Conservation (phyloP, 1,140 invertebrate genomes). For the Anagrus nilaparvatae region DNA sequence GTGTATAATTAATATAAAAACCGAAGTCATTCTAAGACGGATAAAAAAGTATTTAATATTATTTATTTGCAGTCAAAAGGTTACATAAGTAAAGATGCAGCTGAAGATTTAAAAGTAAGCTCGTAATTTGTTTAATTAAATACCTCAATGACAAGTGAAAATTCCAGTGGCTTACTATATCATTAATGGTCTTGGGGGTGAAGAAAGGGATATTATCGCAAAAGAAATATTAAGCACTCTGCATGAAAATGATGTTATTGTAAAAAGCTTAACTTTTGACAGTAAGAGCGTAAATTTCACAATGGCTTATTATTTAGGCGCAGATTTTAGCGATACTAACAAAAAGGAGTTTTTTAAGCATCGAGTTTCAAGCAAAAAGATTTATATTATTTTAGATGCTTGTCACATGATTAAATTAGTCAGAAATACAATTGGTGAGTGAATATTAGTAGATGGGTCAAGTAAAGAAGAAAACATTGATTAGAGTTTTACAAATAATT, state of each 20-base stretch:
- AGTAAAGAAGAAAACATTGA: slow-evolving; percentile 12
- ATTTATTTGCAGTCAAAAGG: too few species aligned
- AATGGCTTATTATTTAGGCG: slow-evolving; percentile 16
- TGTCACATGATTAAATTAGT: slow-evolving; percentile 35
- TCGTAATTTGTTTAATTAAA: too few species aligned
- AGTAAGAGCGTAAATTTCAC: slow-evolving; percentile 10
- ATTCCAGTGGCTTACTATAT: not conserved
- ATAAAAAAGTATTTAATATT: too few species aligned
- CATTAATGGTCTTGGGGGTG: not conserved
- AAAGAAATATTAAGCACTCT: not conserved
- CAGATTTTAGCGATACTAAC: slow-evolving; percentile 15
- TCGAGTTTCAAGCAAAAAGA: slow-evolving; percentile 17
- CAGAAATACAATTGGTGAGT: slow-evolving; percentile 24
- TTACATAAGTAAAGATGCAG: too few species aligned
- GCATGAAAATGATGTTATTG: slow-evolving; percentile 13
- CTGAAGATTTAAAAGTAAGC: too few species aligned
- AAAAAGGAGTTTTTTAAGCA: slow-evolving; percentile 27
- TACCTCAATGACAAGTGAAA: slow-evolving; percentile 2
- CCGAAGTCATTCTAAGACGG: too few species aligned
- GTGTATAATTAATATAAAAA: too few species aligned
- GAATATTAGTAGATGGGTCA: slow-evolving; percentile 15
- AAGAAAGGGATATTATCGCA: not conserved
- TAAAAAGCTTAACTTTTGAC: slow-evolving; percentile 12
- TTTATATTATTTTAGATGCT: slow-evolving; percentile 27
- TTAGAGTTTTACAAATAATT: slow-evolving; percentile 16